Evolutionary conservation across 2,888 invertebrate species (phyloP), one percentile per base, ranked within the genome.

Genomic region (Macrosoma leucophasiata): DNA sequence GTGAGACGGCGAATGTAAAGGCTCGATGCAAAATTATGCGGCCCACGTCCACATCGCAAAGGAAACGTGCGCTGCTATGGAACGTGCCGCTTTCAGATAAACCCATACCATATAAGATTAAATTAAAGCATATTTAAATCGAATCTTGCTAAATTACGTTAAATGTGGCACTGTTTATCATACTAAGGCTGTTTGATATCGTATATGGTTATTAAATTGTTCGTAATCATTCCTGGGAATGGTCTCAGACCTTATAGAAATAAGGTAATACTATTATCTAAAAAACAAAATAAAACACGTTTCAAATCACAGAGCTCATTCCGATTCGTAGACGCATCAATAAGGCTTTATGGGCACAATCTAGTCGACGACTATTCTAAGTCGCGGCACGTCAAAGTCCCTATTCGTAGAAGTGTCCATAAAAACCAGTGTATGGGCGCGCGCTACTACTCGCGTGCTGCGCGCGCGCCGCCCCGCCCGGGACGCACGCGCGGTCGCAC

Each of bases 401-500:
- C 65, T 68, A 62, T 77, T 76, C 79, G 72, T 76, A 76, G 81
- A 76, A 79, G 64, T 66, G 64, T 67, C 58, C 48, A 64, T 71
- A 71, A 68, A 72, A 78, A 77, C 78, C 60, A 68, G 77, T 74
- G 63, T 54, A 54, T 56, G 55, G 65, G 74, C 78, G 77, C 79
- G 74, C 75, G 81, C 75, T 73, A 68, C 69, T 45, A 68, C 65
- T 67, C 75, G 78, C 74, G 79, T 73, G 76, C 71, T 58, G 58
- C 48, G 73, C 76, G 64, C 65, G 58, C 53, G 47, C 55, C 46
- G 47, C 50, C 49, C 53, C 58, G 56, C 62, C 62, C 52, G 49
- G 49, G 40, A 58, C 65, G 59, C 64, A 66, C 70, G 56, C 78
- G 64, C 68, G 58, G 52, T 47, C 55, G 46, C 45, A 48, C 50